Conservation (phyloP, 2,797 vertebrate genomes). For the Triplophysa yarkandensis region DNA sequence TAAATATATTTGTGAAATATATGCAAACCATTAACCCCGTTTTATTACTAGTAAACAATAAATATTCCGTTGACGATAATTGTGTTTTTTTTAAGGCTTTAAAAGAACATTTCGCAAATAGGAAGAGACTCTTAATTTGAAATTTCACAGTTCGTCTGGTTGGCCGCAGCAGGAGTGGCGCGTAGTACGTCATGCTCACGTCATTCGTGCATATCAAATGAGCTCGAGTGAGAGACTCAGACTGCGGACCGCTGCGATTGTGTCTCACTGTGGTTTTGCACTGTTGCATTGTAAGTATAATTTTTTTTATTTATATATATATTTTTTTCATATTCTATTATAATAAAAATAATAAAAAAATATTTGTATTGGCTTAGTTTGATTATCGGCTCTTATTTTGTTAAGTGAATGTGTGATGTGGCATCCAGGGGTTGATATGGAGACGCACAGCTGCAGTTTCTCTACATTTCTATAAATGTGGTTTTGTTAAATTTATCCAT, state of each 20-base stretch:
- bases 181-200: slow-evolving; percentile 26
- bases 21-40: too few species aligned
- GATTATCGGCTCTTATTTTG: not conserved
- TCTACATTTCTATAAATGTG: not conserved
- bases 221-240: slow-evolving; percentile 70
- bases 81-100: too few species aligned
- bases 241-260: slow-evolving; percentile 65
- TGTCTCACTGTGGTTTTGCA: slow-evolving; percentile 36
- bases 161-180: not conserved
- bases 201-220: slow-evolving; percentile 60
- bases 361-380: not conserved
- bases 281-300: slow-evolving; percentile 66
- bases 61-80: too few species aligned
- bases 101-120: too few species aligned
- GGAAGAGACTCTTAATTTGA: slow-evolving; percentile 70
- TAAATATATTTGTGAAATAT: too few species aligned
- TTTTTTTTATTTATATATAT: not conserved
- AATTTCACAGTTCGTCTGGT: not conserved
- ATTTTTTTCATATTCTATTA: not conserved
- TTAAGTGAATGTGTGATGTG: slow-evolving; percentile 67
- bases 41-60: too few species aligned
- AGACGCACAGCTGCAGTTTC: slow-evolving; percentile 67
- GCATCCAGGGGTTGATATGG: slow-evolving; percentile 70
- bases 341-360: not conserved
- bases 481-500: not conserved